phyloP scores from a whole-genome alignment of 2,888 invertebrate species.

The Allygus modestus region DNA sequence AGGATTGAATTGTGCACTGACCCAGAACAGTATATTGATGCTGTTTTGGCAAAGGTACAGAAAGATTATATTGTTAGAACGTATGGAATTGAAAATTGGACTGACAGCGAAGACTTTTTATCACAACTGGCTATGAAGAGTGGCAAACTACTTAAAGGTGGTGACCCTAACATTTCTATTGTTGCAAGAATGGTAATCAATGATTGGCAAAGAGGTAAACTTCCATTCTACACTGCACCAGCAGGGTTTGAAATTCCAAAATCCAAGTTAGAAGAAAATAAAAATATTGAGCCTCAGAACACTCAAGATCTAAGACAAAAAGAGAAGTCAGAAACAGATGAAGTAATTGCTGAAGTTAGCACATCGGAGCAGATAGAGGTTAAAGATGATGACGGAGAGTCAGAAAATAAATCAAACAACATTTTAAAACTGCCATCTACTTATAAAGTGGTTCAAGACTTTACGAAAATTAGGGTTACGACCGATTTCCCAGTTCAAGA shows the following conservation, averaged over 20 bases:
- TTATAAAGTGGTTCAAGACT: conserved; percentile 85
- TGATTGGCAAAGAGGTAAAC: conserved; percentile 98
- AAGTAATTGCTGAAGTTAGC: conserved; percentile 64
- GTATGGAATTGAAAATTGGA: conserved; percentile 93
- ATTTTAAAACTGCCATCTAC: conserved; percentile 70
- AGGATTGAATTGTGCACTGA: conserved; percentile 95
- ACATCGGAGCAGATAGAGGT: conserved; percentile 64
- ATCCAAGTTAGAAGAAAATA: conserved; percentile 72
- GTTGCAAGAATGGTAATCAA: conserved; percentile 97
- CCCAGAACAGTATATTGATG: conserved; percentile 96
- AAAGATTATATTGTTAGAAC: conserved; percentile 93
- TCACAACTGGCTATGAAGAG: conserved; percentile 91
- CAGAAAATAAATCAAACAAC: conserved; percentile 71
- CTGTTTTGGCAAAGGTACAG: conserved; percentile 91
- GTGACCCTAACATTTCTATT: conserved; percentile 95
- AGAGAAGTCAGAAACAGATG: conserved; percentile 68
- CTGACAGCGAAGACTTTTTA: conserved; percentile 90
- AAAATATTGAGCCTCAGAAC: conserved; percentile 63
- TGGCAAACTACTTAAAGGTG: conserved; percentile 96
- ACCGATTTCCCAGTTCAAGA: conserved; percentile 80
- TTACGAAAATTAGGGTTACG: conserved; percentile 87
- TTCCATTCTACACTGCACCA: conserved; percentile 96
- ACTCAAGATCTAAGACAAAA: conserved; percentile 67
- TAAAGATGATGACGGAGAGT: conserved; percentile 70
- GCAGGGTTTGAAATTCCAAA: conserved; percentile 87